Evolutionary conservation across 2,888 invertebrate genomes (phyloP).

Genomic region (Augochlorella aurata): DNA sequence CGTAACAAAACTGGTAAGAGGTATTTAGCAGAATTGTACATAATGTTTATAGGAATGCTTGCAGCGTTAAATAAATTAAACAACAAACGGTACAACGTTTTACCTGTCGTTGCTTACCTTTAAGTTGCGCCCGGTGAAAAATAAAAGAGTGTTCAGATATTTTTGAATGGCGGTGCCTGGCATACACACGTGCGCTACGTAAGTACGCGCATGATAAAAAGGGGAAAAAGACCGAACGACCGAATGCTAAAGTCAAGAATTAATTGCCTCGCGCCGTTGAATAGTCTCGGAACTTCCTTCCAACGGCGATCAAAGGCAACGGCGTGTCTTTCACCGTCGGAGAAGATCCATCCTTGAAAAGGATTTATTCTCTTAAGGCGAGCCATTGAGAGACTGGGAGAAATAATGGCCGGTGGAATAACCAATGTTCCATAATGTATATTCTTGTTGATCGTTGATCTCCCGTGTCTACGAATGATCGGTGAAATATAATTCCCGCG

Average conservation of each 20-base stretch:
- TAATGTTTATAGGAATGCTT: background rate
- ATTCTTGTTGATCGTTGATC: constrained; percentile 55
- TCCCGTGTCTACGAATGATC: constrained; percentile 46
- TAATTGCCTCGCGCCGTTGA: constrained; percentile 45
- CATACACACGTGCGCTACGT: background rate
- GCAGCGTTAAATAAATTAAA: background rate
- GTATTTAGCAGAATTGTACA: background rate
- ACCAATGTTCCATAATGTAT: constrained; percentile 49
- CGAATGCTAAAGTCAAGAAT: constrained; percentile 44
- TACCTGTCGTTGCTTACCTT: background rate
- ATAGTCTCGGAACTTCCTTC: constrained; percentile 44
- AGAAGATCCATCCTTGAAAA: constrained; percentile 44
- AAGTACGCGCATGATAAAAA: background rate
- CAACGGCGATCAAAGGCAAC: constrained; percentile 42
- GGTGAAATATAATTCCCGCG: constrained; percentile 44
- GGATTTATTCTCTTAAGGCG: constrained; percentile 52
- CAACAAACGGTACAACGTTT: background rate
- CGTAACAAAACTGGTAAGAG: background rate
- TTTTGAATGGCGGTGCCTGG: background rate
- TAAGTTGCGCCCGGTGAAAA: background rate
- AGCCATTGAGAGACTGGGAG: constrained; percentile 29
- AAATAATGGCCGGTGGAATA: constrained; percentile 46
- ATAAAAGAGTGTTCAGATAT: background rate
- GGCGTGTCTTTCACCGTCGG: constrained; percentile 36
- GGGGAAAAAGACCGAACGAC: constrained; percentile 9